Conservation (phyloP, 2,888 invertebrate genomes). For the Augochlorella aurata region DNA sequence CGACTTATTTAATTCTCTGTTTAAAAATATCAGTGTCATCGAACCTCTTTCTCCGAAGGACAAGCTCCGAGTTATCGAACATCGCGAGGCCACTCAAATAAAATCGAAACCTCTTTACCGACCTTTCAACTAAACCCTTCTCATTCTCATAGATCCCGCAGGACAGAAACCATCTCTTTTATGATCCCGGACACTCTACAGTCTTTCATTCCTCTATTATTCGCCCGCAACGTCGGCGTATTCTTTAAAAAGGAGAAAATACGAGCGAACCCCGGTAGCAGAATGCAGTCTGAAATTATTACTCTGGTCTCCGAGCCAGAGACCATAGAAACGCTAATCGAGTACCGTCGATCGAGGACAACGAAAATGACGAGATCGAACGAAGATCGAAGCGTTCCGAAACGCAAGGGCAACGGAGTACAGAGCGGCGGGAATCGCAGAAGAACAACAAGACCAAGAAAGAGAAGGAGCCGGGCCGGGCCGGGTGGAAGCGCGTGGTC, state of each 20-base stretch:
- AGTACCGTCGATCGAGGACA: neutral
- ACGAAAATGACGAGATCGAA: neutral
- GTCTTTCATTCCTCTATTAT: no score
- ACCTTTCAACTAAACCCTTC: neutral
- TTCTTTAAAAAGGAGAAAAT: no score
- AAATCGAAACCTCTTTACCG: neutral
- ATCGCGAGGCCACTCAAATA: neutral
- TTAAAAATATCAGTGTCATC: neutral
- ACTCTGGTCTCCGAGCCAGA: no score
- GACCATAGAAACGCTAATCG: neutral
- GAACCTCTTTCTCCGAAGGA: neutral
- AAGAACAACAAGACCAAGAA: slow-evolving; percentile 54
- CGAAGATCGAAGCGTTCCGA: neutral
- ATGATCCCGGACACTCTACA: no score
- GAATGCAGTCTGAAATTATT: no score
- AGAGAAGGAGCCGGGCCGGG: slow-evolving; percentile 44
- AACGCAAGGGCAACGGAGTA: slow-evolving; percentile 10
- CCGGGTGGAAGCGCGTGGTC: slow-evolving; percentile 70
- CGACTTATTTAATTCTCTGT: neutral
- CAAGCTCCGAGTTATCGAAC: neutral
- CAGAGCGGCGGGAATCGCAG: neutral
- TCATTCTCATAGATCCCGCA: neutral
- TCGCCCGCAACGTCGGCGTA: no score
- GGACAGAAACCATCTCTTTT: no score
- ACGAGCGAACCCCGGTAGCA: no score